phyloP scores from a whole-genome alignment of 2,113 vertebrate species.

The Peromyscus californicus region DNA sequence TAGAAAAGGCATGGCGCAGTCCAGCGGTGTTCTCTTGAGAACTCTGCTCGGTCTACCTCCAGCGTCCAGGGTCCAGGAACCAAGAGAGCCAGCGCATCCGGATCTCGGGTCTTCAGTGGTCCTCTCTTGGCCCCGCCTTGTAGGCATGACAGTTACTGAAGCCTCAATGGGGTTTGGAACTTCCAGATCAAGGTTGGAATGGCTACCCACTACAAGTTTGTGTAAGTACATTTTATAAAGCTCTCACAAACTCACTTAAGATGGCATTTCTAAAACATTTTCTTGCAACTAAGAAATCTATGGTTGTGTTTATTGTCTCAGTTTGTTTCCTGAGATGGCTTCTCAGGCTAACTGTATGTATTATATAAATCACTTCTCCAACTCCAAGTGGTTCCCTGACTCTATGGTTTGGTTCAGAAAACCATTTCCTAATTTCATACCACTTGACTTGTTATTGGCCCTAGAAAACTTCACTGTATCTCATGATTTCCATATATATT shows the following conservation, averaged over 20 bases:
- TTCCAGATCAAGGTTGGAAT: too few species aligned
- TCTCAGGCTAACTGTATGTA: background rate
- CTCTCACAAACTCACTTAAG: background rate
- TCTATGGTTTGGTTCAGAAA: background rate
- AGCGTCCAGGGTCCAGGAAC: too few species aligned
- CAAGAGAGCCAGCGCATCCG: too few species aligned
- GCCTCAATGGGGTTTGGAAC: too few species aligned
- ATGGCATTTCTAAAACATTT: background rate
- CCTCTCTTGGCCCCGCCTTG: too few species aligned
- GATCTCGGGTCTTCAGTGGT: too few species aligned
- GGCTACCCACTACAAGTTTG: too few species aligned
- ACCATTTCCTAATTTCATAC: background rate
- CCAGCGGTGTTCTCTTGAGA: too few species aligned
- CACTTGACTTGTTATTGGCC: background rate
- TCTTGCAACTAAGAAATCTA: background rate
- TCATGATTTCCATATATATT: background rate
- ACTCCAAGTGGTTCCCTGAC: background rate
- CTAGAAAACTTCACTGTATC: background rate
- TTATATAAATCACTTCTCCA: conserved; percentile 28
- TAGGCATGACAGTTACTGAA: too few species aligned
- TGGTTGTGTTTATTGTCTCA: conserved; percentile 37
- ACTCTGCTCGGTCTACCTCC: too few species aligned
- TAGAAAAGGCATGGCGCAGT: too few species aligned
- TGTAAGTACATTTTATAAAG: background rate
- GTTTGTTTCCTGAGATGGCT: background rate